phyloP scores from a whole-genome alignment of 2,113 vertebrate species.

The Marmota flaviventris region DNA sequence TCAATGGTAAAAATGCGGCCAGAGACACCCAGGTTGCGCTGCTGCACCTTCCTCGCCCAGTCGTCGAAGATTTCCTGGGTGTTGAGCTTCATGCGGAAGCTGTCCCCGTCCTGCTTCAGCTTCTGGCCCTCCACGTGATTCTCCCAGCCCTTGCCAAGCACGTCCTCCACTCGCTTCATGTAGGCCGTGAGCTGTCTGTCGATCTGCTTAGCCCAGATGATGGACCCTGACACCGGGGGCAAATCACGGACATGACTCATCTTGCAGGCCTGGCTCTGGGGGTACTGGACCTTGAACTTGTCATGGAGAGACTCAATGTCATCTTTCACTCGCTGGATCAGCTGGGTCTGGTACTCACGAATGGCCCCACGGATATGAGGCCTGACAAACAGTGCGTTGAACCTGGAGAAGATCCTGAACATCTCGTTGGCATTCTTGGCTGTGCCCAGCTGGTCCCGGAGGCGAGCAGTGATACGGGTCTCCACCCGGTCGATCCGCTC shows the following conservation, averaged over 20 bases:
- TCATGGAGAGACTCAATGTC: conserved; percentile 99
- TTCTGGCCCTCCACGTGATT: conserved; percentile 99
- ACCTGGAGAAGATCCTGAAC: conserved; percentile 99
- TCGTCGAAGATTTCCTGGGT: conserved; percentile 99
- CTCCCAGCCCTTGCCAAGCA: conserved; percentile 99
- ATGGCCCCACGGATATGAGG: conserved; percentile 99
- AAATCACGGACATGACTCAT: conserved; percentile 99
- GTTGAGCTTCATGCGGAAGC: conserved; percentile 99
- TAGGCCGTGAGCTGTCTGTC: conserved; percentile 98
- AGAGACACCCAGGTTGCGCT: conserved; percentile 98
- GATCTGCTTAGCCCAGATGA: conserved; percentile 99
- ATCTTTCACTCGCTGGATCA: conserved; percentile 98
- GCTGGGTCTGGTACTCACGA: conserved; percentile 97
- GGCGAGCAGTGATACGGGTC: conserved; percentile 97
- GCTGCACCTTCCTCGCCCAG: conserved; percentile 99
- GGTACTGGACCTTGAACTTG: conserved; percentile 99
- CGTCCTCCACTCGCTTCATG: conserved; percentile 99
- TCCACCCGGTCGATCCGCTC: conserved; percentile 98
- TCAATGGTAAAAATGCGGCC: conserved; percentile 99
- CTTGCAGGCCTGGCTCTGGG: conserved; percentile 98
- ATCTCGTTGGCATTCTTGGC: conserved; percentile 99
- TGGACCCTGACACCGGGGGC: conserved; percentile 97
- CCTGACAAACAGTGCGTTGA: conserved; percentile 98
- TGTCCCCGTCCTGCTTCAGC: conserved; percentile 99
- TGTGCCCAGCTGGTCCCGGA: conserved; percentile 97